Evolutionary conservation across 2,797 vertebrate species (phyloP).

Genomic region (Otolemur crassicaudatus): DNA sequence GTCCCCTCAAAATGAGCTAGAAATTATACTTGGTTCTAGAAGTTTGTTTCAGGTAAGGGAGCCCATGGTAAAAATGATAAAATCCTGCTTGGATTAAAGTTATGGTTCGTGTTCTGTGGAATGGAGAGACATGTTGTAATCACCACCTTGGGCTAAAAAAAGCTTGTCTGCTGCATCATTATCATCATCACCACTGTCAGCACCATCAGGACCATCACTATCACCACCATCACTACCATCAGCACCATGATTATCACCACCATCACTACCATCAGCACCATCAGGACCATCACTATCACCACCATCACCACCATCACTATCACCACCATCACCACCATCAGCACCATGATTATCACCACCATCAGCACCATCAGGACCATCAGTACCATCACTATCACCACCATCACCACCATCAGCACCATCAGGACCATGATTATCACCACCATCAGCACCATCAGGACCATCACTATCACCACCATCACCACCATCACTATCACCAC

Average conservation of each 20-base stretch:
- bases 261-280: fast-evolving
- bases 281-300: fast-evolving
- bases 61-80: not conserved
- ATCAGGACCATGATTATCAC: fast-evolving
- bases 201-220: not conserved
- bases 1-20: not conserved
- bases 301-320: fast-evolving
- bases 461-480: fast-evolving
- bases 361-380: not conserved
- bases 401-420: fast-evolving
- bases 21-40: not conserved
- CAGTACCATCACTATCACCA: fast-evolving
- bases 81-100: not conserved
- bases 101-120: not conserved
- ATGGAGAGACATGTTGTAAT: not conserved
- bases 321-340: fast-evolving
- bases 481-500: not conserved
- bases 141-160: not conserved
- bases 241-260: fast-evolving
- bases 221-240: fast-evolving
- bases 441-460: fast-evolving
- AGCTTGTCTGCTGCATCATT: not conserved
- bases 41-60: not conserved
- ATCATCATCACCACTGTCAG: fast-evolving
- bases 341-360: fast-evolving